These are phyloP conservation scores for Proteles cristata DNA, from an alignment of 2,113 vertebrate species.

Conservation along the genomic window DNA sequence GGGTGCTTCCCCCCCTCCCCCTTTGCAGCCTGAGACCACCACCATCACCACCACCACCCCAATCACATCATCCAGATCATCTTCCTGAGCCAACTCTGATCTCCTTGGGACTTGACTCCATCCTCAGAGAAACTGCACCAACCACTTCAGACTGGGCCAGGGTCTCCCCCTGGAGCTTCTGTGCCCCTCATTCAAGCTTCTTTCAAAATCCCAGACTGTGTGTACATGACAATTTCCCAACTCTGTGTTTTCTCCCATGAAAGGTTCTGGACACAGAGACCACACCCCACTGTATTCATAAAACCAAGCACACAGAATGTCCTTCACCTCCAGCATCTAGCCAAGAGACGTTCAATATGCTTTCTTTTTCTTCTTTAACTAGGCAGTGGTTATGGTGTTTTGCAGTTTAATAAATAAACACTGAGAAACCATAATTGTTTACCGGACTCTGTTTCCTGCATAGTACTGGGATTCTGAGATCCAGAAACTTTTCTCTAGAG, in stretches of 20 bases:
- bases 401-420: constrained; percentile 6
- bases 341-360: not conserved
- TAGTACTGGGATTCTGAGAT: not conserved
- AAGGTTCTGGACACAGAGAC: not conserved
- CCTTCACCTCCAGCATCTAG: not conserved
- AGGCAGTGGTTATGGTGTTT: not conserved
- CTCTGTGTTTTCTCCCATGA: not conserved
- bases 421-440: not conserved
- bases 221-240: not conserved
- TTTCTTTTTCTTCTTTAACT: not conserved
- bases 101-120: not conserved
- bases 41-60: too few relatives aligned
- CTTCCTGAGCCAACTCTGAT: not conserved
- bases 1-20: too few relatives aligned
- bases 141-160: not conserved
- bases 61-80: not conserved
- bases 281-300: not conserved
- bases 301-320: not conserved
- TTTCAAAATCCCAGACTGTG: not conserved
- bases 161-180: not conserved
- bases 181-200: not conserved
- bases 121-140: not conserved
- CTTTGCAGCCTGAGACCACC: not conserved
- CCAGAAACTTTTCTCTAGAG: not conserved
- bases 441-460: not conserved